Percentiles rank a stretch among this genome's conserved stretches.
These are phyloP conservation scores for Uloborus diversus DNA, from an alignment of 1,140 invertebrate species.

Conservation along the genomic window DNA sequence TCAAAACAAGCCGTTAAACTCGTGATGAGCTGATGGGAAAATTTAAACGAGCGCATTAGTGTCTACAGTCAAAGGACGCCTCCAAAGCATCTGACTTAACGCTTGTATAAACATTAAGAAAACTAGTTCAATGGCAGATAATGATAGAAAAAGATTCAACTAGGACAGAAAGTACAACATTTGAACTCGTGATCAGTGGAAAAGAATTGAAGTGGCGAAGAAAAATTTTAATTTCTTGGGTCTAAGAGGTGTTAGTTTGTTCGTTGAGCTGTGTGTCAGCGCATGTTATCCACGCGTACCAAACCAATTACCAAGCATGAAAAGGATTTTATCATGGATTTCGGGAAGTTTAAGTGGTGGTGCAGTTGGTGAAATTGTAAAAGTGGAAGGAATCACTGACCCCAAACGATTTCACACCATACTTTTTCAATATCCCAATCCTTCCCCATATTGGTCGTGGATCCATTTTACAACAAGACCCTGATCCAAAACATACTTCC, in stretches of 20 bases:
- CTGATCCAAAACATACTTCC: background rate
- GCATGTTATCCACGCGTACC: background rate
- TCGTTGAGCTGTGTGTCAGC: background rate
- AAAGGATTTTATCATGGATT: background rate
- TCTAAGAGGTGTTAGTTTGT: background rate
- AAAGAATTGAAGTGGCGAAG: background rate
- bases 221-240: background rate
- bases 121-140: background rate
- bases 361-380: background rate
- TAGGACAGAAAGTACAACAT: background rate
- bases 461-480: no score
- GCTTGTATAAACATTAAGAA: background rate
- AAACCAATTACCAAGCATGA: background rate
- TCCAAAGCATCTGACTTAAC: background rate
- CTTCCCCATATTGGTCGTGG: background rate
- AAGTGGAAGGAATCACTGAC: background rate
- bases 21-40: background rate
- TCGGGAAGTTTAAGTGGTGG: background rate
- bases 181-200: background rate
- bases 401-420: background rate
- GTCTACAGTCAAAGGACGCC: background rate
- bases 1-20: no score
- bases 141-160: background rate
- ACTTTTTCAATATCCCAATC: background rate
- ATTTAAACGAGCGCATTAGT: background rate